Evolutionary conservation across 2,888 invertebrate species (phyloP), one percentile per base, ranked within the genome.

Genomic region (Campoplex nolae): DNA sequence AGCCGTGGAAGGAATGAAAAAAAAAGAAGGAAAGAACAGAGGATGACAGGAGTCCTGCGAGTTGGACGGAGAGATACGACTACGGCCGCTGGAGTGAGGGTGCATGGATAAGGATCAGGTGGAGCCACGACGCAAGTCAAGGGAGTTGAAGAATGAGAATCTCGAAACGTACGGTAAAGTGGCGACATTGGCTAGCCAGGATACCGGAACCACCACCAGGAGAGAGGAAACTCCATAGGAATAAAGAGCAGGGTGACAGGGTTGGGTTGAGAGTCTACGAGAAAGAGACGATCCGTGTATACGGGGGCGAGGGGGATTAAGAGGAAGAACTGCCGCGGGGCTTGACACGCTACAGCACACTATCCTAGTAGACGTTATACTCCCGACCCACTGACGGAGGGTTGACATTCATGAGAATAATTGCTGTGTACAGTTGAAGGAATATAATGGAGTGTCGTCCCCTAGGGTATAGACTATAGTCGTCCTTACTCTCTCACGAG

Each of bases 341-440:
- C 70, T 83, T 82, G 45, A 45, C 74, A 54, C 54, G 75, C 82
- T 48, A 78, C 77, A 82, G 78, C 68, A 74, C 42, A 54, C 45
- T 9, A 23, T 70, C 83, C 56, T 42, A 84, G 86, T 80, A 83
- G 86, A 81, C 82, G 78, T 82, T 82, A 68, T 68, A 68, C 87
- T 75, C 83, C 28, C 71, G 35, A 56, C 74, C 70, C 80, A 85
- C 81, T 87, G 88, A 88, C 86, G 86, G 84, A 89, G 86, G 87
- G 86, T 88, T 87, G 88, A 89, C 89, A 86, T 90, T 90, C 88
- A 84, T 86, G 84, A 88, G 88, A 89, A 90, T 90, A 90, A 90
- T 90, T 90, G 89, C 88, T 87, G 82, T 87, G 85, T 87, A 85
- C 87, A 86, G 86, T 85, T 85, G 78, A 83, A 77, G 86, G 86